Conservation (phyloP, 2,113 vertebrate genomes). For the Gallinago paraguaiae region DNA sequence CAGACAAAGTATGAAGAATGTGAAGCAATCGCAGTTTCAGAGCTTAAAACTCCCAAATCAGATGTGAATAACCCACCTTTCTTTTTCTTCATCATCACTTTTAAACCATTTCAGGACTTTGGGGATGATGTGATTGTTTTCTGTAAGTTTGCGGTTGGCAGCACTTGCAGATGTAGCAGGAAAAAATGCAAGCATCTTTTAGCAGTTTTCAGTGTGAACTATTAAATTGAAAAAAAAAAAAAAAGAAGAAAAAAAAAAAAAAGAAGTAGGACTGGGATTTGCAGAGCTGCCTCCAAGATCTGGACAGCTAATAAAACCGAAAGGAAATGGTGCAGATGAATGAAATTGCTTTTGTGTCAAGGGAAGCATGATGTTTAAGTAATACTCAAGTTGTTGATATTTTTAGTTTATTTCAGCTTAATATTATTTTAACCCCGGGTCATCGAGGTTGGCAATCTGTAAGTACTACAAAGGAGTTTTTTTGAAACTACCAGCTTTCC, state of each 20-base stretch:
- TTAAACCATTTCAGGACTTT: background rate
- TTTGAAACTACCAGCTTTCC: background rate
- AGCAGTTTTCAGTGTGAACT: slow-evolving; percentile 13
- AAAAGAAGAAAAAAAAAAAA: too few relatives aligned
- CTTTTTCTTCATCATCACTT: background rate
- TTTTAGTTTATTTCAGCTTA: slow-evolving; percentile 5
- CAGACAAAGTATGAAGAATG: background rate
- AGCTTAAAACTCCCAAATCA: background rate
- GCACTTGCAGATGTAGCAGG: background rate
- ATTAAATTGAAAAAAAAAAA: background rate
- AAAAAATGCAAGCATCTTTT: slow-evolving; percentile 5
- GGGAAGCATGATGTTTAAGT: background rate
- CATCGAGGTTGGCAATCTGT: background rate
- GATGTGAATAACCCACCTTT: background rate
- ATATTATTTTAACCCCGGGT: background rate
- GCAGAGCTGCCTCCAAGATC: background rate
- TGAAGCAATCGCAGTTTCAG: background rate
- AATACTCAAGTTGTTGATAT: background rate
- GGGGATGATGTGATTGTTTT: background rate
- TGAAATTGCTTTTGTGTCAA: slow-evolving; percentile 9
- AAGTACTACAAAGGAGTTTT: background rate
- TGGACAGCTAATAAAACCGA: slow-evolving; percentile 2
- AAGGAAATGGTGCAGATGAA: slow-evolving; percentile 7
- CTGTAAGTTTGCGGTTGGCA: background rate
- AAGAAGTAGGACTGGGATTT: background rate